A percentile compares a stretch with the other conserved stretches of the same genome.
These are phyloP conservation scores for Atlantisia rogersi DNA, from an alignment of 2,113 vertebrate genomes.

Conservation along the genomic window DNA sequence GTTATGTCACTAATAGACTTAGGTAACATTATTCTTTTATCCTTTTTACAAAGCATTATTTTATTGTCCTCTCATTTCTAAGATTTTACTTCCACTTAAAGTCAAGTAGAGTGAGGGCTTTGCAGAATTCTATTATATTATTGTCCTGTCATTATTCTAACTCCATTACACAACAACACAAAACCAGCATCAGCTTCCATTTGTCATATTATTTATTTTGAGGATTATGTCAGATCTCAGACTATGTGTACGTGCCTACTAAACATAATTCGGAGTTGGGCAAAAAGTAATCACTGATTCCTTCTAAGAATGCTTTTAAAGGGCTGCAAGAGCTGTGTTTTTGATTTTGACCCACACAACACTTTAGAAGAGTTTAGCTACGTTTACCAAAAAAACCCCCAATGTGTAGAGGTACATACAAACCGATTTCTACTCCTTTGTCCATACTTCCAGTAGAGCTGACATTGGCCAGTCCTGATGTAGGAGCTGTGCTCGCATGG, in stretches of 20 bases:
- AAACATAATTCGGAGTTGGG: constrained; percentile 37
- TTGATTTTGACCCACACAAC: background rate
- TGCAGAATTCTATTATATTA: constrained; percentile 66
- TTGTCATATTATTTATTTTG: constrained; percentile 64
- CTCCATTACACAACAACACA: constrained; percentile 54
- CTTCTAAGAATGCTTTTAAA: background rate
- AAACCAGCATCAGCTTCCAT: constrained; percentile 66
- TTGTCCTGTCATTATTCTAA: constrained; percentile 71
- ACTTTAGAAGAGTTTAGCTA: background rate
- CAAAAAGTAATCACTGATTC: background rate
- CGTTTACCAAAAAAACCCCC: background rate
- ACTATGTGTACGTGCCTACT: constrained; percentile 20
- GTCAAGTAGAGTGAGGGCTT: constrained; percentile 65
- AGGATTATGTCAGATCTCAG: constrained; percentile 44
- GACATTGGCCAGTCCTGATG: background rate
- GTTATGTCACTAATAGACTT: constrained; percentile 72
- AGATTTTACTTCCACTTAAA: constrained; percentile 71
- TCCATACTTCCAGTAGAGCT: background rate
- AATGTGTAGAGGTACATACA: background rate
- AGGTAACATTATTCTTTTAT: constrained; percentile 70
- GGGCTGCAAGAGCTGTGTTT: background rate
- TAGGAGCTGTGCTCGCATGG: background rate
- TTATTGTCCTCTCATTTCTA: constrained; percentile 73
- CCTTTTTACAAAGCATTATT: constrained; percentile 74
- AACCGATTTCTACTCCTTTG: background rate